These are phyloP conservation scores for Disparrhopalites patrizii DNA, from an alignment of 2,888 invertebrate genomes.

Conservation along the genomic window DNA sequence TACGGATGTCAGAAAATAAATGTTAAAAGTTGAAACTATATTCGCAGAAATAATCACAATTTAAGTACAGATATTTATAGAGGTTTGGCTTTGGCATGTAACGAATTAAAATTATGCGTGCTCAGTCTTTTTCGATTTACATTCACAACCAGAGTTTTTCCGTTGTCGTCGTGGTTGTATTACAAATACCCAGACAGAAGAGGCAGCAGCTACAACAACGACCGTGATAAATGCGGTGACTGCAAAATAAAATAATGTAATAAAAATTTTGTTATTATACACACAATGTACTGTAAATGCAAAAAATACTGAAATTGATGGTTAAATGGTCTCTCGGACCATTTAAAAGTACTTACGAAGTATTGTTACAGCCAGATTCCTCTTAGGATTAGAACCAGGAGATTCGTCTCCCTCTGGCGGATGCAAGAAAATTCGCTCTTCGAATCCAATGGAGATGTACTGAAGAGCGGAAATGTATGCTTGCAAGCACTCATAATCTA, in stretches of 20 bases:
- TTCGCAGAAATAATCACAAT: too few relatives aligned
- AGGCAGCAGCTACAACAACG: constrained; percentile 29
- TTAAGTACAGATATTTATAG: too few relatives aligned
- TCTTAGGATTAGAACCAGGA: constrained; percentile 1
- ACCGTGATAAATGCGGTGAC: constrained; percentile 40
- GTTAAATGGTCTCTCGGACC: too few relatives aligned
- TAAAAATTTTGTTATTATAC: neutral
- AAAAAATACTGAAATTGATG: neutral
- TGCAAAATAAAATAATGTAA: constrained; percentile 17
- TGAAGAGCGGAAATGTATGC: constrained; percentile 27
- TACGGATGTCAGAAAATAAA: too few relatives aligned
- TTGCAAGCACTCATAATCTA: constrained; percentile 38
- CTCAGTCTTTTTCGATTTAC: too few relatives aligned
- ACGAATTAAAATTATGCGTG: too few relatives aligned
- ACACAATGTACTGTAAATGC: neutral
- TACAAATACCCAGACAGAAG: neutral
- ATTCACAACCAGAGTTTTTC: constrained; percentile 7
- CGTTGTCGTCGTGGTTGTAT: constrained; percentile 17
- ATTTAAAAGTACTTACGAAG: constrained; percentile 31
- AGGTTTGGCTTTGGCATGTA: too few relatives aligned
- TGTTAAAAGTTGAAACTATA: too few relatives aligned
- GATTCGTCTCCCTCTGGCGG: constrained; percentile 9
- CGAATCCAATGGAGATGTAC: constrained; percentile 34
- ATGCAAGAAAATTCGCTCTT: constrained; percentile 39
- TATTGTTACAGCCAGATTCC: constrained; percentile 37